phyloP scores from a whole-genome alignment of 2,888 invertebrate genomes.

The Macrostomum cliftonense region DNA sequence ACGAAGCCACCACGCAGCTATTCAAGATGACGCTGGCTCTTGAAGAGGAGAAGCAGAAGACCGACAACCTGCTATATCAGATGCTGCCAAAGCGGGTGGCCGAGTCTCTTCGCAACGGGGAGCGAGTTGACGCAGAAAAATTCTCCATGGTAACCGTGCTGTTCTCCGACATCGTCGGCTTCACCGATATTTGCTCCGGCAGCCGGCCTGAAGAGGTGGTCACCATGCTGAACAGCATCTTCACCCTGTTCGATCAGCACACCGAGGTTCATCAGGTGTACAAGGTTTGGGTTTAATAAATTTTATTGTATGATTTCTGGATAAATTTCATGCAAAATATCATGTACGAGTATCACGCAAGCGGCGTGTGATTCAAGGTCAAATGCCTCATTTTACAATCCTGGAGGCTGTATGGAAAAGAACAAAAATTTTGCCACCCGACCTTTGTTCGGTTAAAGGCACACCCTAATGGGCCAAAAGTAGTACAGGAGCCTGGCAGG shows the following conservation, averaged over 20 bases:
- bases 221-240: constrained; percentile 32
- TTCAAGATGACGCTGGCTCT: constrained; percentile 27
- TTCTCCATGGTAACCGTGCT: constrained; percentile 18
- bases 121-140: constrained; percentile 24
- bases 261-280: constrained; percentile 17
- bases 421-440: too few relatives aligned
- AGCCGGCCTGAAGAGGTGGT: constrained; percentile 30
- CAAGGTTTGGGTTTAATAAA: constrained; percentile 16
- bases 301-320: constrained; percentile 14
- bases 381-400: too few relatives aligned
- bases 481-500: too few relatives aligned
- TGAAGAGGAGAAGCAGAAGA: constrained; percentile 26
- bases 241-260: constrained; percentile 22
- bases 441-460: too few relatives aligned
- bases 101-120: constrained; percentile 26
- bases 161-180: constrained; percentile 34
- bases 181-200: constrained; percentile 27
- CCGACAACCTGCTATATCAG: constrained; percentile 31
- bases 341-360: too few relatives aligned
- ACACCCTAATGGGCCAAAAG: too few relatives aligned
- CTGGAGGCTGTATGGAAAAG: too few relatives aligned
- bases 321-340: too few relatives aligned
- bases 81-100: constrained; percentile 34
- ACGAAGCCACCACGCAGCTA: constrained; percentile 33
- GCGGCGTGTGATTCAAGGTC: too few relatives aligned